Percentiles rank a stretch among this genome's conserved stretches.
These are phyloP conservation scores for Hoplostethus mediterraneus DNA, from an alignment of 2,797 vertebrate species.

Conservation along the genomic window DNA sequence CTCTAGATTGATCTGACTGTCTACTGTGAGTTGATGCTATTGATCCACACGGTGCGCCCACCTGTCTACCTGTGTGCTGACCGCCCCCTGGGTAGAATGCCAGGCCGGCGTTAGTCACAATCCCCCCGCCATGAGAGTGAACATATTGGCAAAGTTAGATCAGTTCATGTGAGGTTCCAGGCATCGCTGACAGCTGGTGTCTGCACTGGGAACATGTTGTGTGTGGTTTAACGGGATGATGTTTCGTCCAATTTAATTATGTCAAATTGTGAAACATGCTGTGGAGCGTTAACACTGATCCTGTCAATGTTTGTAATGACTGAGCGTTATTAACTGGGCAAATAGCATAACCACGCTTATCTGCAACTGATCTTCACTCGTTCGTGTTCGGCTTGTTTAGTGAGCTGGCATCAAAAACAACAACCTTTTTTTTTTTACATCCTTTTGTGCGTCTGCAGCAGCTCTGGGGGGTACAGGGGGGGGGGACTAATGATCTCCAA, in stretches of 20 bases:
- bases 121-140: not conserved
- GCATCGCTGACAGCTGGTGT: not conserved
- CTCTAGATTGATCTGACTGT: slow-evolving; percentile 5
- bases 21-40: slow-evolving; percentile 19
- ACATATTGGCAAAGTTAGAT: not conserved
- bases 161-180: not conserved
- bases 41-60: slow-evolving; percentile 30
- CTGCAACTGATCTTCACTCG: not conserved
- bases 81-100: not conserved
- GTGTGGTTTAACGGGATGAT: not conserved
- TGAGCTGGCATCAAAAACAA: not conserved
- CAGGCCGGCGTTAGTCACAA: not conserved
- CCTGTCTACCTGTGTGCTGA: slow-evolving; percentile 11
- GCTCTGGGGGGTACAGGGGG: not conserved
- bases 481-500: slow-evolving; percentile 30
- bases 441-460: not conserved
- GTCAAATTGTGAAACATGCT: no score
- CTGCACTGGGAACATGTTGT: slow-evolving; percentile 2
- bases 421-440: no score
- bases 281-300: no score
- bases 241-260: no score
- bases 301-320: not conserved
- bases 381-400: not conserved
- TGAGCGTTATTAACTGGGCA: not conserved
- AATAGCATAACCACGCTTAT: not conserved